These are phyloP conservation scores for Pachyseris speciosa DNA, from an alignment of 64 coral and sea anemone species.

Conservation along the genomic window DNA sequence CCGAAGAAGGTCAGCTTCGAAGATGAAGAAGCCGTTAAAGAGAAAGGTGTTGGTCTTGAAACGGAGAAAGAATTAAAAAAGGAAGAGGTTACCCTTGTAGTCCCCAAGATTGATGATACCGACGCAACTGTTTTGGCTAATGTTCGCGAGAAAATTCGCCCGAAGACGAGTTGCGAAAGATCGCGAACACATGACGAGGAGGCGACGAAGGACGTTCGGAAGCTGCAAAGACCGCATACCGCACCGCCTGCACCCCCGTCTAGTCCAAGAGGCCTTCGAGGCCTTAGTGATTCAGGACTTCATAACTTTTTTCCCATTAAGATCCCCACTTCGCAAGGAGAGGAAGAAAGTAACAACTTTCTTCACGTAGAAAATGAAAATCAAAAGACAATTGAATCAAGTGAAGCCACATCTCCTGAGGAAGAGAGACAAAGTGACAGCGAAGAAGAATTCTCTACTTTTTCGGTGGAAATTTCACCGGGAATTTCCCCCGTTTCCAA, in stretches of 20 bases:
- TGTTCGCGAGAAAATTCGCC: conserved; percentile 8
- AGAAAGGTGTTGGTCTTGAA: not conserved
- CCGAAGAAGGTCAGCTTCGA: conserved; percentile 59
- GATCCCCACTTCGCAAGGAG: not conserved
- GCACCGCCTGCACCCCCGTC: conserved; percentile 48
- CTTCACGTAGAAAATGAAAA: not conserved
- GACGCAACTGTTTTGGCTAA: not conserved
- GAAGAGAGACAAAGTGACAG: not conserved
- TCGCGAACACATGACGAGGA: not conserved
- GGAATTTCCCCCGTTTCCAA: not conserved
- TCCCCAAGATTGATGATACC: not conserved
- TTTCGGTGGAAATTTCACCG: not conserved
- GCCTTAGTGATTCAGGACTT: not conserved
- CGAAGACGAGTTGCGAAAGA: conserved; percentile 9
- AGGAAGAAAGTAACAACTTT: not conserved
- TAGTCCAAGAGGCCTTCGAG: not conserved
- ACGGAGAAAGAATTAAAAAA: not conserved
- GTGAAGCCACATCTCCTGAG: not conserved
- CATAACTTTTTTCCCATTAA: not conserved
- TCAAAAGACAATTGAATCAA: not conserved
- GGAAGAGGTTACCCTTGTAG: not conserved
- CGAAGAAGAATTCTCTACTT: not conserved
- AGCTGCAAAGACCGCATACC: conserved; percentile 28
- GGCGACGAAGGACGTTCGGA: not conserved
- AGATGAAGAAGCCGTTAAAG: not conserved